Evolutionary conservation across 2,888 invertebrate species (phyloP).

Genomic region (Eupithecia exiguata): DNA sequence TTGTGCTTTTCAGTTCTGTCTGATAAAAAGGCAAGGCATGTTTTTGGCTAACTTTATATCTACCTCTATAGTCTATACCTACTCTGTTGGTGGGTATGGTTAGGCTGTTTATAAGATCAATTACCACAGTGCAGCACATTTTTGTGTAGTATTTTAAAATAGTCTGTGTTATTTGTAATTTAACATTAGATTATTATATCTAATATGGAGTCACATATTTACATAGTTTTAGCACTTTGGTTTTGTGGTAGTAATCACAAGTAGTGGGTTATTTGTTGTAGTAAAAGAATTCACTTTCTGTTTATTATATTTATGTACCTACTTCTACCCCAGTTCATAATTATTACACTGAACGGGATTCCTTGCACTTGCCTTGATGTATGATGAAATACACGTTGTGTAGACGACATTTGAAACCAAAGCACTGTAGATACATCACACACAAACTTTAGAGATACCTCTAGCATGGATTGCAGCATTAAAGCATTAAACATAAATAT

Average conservation of each 20-base stretch:
- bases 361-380: conserved; percentile 6
- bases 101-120: background rate
- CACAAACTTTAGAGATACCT: background rate
- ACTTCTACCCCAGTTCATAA: background rate
- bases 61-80: background rate
- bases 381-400: background rate
- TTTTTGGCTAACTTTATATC: background rate
- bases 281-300: background rate
- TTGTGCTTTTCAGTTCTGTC: background rate
- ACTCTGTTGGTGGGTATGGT: background rate
- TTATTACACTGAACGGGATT: background rate
- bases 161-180: background rate
- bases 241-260: background rate
- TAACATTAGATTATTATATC: background rate
- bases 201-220: background rate
- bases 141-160: background rate
- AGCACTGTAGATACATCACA: background rate
- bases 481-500: background rate
- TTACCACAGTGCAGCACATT: background rate
- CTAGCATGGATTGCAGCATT: background rate
- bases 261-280: conserved; percentile 9
- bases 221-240: conserved; percentile 3
- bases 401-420: background rate
- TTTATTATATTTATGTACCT: background rate
- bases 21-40: background rate